Evolutionary conservation across 2,888 invertebrate genomes (phyloP).

Genomic region (Patella pellucida): DNA sequence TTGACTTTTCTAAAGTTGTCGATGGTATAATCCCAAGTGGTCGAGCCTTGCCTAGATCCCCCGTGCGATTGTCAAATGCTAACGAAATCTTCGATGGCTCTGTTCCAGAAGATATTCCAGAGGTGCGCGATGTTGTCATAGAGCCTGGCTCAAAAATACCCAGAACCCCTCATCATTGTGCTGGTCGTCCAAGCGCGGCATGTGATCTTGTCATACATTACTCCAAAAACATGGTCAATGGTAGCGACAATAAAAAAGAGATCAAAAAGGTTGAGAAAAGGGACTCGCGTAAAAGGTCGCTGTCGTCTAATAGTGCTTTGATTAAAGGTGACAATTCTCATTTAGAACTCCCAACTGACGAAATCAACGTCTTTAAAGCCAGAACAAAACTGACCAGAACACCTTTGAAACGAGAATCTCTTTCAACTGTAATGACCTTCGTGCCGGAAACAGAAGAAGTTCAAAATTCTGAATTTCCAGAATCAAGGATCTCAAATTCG

Average conservation of each 20-base stretch:
- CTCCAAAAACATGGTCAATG: background rate
- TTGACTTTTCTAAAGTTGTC: background rate
- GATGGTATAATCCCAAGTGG: conserved; percentile 3
- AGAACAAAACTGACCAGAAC: background rate
- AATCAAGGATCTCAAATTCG: too few relatives aligned
- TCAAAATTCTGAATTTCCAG: too few relatives aligned
- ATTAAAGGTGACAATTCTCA: background rate
- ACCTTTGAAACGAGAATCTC: background rate
- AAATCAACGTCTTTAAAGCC: background rate
- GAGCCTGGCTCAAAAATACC: conserved; percentile 6
- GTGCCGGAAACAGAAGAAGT: too few relatives aligned
- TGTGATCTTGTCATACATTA: conserved; percentile 1
- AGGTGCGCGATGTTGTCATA: background rate
- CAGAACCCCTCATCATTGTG: background rate
- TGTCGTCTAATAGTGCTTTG: background rate
- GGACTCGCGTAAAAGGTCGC: background rate
- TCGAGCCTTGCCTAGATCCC: background rate
- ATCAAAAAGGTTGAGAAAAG: background rate
- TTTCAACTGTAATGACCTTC: too few relatives aligned
- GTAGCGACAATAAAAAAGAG: background rate
- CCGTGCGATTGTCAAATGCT: background rate
- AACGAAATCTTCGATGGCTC: background rate
- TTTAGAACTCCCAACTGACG: background rate
- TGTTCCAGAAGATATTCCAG: background rate
- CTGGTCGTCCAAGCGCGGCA: background rate